Percentiles rank a stretch among this genome's conserved stretches.
Conservation (phyloP, 2,888 invertebrate species). For the Aphidius colemani region DNA sequence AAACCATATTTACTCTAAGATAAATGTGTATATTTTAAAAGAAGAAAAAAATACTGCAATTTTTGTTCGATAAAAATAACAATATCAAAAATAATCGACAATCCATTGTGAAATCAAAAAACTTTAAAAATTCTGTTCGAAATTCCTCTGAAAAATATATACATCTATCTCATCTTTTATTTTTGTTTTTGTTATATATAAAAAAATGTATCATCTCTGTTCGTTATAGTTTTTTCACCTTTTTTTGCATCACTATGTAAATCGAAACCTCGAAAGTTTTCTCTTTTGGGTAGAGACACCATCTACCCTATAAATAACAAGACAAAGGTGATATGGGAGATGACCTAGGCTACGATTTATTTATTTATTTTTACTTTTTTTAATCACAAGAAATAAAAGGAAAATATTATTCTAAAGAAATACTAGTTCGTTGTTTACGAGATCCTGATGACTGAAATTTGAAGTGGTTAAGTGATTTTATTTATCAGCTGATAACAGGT, state of each 20-base stretch:
- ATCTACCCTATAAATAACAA: constrained; percentile 32
- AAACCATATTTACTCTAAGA: constrained; percentile 22
- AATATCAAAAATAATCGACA: constrained; percentile 3
- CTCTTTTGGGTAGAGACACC: constrained; percentile 34
- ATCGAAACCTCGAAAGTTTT: constrained; percentile 45
- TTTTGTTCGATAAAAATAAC: constrained; percentile 3
- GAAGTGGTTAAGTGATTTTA: too few species aligned
- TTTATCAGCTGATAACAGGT: too few species aligned
- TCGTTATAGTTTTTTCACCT: constrained; percentile 37
- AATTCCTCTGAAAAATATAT: constrained; percentile 18
- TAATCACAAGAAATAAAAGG: constrained; percentile 17
- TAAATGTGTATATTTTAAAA: neutral
- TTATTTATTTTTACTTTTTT: constrained; percentile 33
- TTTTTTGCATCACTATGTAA: constrained; percentile 56
- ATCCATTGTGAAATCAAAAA: neutral
- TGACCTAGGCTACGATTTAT: constrained; percentile 25
- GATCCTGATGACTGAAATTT: too few species aligned
- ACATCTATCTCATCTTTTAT: constrained; percentile 18
- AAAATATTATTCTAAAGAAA: constrained; percentile 33
- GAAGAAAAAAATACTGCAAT: neutral
- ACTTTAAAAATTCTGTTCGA: constrained; percentile 15
- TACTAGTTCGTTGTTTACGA: constrained; percentile 16
- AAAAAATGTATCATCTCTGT: too few species aligned
- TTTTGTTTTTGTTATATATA: constrained; percentile 4
- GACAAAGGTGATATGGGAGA: constrained; percentile 26